Evolutionary conservation across 2,797 vertebrate genomes (phyloP).

Genomic region (Lacerta viridis): DNA sequence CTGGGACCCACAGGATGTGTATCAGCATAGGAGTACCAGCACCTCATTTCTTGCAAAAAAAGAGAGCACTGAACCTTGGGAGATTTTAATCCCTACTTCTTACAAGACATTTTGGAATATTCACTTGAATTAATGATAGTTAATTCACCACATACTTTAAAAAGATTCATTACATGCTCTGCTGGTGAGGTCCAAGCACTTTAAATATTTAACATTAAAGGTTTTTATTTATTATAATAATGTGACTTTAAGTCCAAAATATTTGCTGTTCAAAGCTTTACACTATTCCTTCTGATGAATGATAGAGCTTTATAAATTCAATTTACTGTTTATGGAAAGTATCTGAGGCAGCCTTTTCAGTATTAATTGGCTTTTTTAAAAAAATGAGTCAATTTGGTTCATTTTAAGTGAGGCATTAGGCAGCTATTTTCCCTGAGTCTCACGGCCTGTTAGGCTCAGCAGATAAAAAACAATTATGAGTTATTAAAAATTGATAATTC

Average conservation of each 20-base stretch:
- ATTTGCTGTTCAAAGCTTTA: not conserved
- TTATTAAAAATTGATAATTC: slow-evolving; percentile 35
- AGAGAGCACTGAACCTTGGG: not conserved
- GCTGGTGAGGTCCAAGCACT: not conserved
- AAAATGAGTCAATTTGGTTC: not conserved
- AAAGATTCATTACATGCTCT: not conserved
- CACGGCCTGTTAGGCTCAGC: not conserved
- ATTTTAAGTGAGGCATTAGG: slow-evolving; percentile 16
- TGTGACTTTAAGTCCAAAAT: not conserved
- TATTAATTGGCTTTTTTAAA: not conserved
- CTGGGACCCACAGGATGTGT: too few relatives aligned
- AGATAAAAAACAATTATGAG: slow-evolving; percentile 2
- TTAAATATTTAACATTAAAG: not conserved
- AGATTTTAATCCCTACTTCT: not conserved
- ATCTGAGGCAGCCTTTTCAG: not conserved
- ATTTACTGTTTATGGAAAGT: not conserved
- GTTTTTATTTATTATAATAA: not conserved
- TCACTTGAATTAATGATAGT: not conserved
- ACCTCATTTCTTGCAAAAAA: too few relatives aligned
- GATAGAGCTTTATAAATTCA: not conserved
- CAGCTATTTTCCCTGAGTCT: not conserved
- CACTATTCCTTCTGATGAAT: not conserved
- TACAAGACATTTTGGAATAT: not conserved
- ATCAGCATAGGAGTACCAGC: too few relatives aligned
- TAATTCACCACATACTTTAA: not conserved